phyloP scores from a whole-genome alignment of 2,797 vertebrate species.

The Myioborus melanocephalus region DNA sequence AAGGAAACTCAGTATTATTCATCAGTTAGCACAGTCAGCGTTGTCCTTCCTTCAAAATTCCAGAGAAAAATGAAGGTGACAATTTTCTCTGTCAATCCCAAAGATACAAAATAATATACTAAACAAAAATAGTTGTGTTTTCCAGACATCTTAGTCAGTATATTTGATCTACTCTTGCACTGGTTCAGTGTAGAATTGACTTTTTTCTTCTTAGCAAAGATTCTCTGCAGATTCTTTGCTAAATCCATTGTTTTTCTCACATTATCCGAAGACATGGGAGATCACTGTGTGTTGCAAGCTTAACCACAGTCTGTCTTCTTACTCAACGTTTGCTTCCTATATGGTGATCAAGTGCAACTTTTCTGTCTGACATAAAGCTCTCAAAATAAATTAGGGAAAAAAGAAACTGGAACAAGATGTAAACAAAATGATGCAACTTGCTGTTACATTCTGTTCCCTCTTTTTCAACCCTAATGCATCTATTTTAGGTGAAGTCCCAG shows the following conservation, averaged over 20 bases:
- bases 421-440: constrained; percentile 24
- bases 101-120: not conserved
- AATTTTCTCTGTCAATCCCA: not conserved
- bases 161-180: not conserved
- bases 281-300: not conserved
- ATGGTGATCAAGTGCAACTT: not conserved
- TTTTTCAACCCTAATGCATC: not conserved
- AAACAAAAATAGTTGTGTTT: not conserved
- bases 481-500: not conserved
- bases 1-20: not conserved
- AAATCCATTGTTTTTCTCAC: not conserved
- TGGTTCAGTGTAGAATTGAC: not conserved
- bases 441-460: constrained; percentile 18
- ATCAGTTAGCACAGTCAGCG: not conserved
- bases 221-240: not conserved
- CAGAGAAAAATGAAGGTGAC: not conserved
- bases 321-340: not conserved
- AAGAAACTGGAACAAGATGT: constrained; percentile 14
- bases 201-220: not conserved
- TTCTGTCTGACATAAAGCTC: constrained; percentile 20
- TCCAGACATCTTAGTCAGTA: not conserved
- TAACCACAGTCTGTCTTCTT: not conserved
- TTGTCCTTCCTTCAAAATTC: not conserved
- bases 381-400: constrained; percentile 36
- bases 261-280: not conserved